A percentile compares a stretch with the other conserved stretches of the same genome.
phyloP scores from a whole-genome alignment of 2,797 vertebrate genomes.

The Cetoscarus ocellatus region DNA sequence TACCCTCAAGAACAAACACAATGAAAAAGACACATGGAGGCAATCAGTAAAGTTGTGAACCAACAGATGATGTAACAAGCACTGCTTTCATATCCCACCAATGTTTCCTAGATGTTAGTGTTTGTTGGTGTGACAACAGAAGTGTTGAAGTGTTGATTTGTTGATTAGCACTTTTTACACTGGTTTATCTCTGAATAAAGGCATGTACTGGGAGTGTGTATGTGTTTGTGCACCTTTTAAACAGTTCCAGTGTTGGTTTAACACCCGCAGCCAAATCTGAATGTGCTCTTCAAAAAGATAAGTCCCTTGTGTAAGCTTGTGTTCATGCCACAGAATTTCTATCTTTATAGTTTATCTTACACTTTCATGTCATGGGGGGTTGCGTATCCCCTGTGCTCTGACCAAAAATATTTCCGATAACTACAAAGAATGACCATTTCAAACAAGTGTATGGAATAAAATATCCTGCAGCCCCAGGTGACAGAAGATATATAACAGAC shows the following conservation, averaged over 20 bases:
- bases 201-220: slow-evolving; percentile 12
- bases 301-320: slow-evolving; percentile 3
- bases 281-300: slow-evolving; percentile 40
- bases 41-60: slow-evolving; percentile 37
- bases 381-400: too few relatives aligned
- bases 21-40: slow-evolving; percentile 22
- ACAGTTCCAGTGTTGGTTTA: slow-evolving; percentile 38
- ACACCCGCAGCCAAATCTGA: slow-evolving; percentile 45
- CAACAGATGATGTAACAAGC: slow-evolving; percentile 41
- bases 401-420: too few relatives aligned
- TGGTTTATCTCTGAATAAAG: slow-evolving; percentile 30
- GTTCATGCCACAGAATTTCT: too few relatives aligned
- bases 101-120: slow-evolving; percentile 39
- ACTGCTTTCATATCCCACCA: slow-evolving; percentile 56
- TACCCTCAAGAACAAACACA: neutral
- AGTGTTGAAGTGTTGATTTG: slow-evolving; percentile 26
- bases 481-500: too few relatives aligned
- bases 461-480: too few relatives aligned
- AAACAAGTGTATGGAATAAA: too few relatives aligned
- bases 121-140: slow-evolving; percentile 8
- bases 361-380: too few relatives aligned
- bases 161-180: slow-evolving; percentile 41
- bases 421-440: too few relatives aligned
- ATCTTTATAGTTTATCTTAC: too few relatives aligned
- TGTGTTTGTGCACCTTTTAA: slow-evolving; percentile 18